Base-by-base conservation (phyloP, 2,888 invertebrate species). In the Trachelus iudaicus region DNA sequence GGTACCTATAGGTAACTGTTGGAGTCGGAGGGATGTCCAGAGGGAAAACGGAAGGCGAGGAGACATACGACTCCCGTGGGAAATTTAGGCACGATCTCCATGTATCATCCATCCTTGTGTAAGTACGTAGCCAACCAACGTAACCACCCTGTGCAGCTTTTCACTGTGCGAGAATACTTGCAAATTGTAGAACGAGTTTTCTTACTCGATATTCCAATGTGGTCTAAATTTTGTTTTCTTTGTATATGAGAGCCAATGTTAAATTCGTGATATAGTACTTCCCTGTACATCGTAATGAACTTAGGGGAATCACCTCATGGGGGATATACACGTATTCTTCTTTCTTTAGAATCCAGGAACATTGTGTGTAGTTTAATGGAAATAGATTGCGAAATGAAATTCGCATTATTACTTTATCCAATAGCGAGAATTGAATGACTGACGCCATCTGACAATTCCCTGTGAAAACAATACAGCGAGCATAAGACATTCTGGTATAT, bases 71-170 rank as follows among this genome's bases (percentile, higher is more conserved):
- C 87, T 87, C 88, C 82, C 89, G 34, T 69, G 88, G 88, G 88
- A 88, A 88, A 88, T 88, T 88, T 88, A 86, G 89, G 86, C 87
- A 86, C 87, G 88, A 89, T 87, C 86, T 87, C 87, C 89, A 89
- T 88, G 89, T 88, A 88, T 88, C 89, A 89, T 87, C 85, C 84
- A 87, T 85, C 85, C 87, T 56, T 80, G 80, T 78, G 85, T 85
- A 86, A 87, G 86, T 87, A 87, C 83, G 80, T 83, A 87, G 71
- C 56, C 56, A 56, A 56, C 56, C 9, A 23, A 40, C 15, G 40
- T 40, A 40, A 23, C 56, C 56, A 56, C 23, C 56, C 56, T 56
- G 23, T 56, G 56, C 23, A 56, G 23, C 23, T 56, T 9, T 56
- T 56, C 56, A 56, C 56, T 23, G 56, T 56, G 40, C 15, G 23